These are phyloP conservation scores for Promerops cafer DNA, from an alignment of 2,113 vertebrate species.

Conservation along the genomic window DNA sequence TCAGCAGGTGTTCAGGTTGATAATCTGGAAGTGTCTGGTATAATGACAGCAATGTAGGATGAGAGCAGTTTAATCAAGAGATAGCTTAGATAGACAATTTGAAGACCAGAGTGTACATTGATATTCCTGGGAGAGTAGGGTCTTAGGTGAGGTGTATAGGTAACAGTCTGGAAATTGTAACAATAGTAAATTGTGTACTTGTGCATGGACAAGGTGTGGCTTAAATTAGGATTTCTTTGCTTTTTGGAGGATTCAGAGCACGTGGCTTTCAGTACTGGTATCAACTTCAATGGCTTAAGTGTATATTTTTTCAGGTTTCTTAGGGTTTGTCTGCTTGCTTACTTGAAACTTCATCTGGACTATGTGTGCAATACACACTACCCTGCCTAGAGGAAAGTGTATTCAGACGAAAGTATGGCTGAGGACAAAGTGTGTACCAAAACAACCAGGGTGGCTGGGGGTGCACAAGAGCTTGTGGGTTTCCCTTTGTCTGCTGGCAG, in stretches of 20 bases:
- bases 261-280: not conserved
- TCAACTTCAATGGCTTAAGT: not conserved
- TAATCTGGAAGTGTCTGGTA: not conserved
- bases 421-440: not conserved
- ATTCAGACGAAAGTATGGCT: not conserved
- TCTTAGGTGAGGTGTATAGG: not conserved
- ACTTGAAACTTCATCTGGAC: not conserved
- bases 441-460: not conserved
- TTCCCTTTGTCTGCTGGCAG: not conserved
- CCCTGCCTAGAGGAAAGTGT: not conserved
- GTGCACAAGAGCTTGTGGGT: not conserved
- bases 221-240: not conserved
- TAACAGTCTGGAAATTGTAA: not conserved
- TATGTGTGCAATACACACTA: not conserved
- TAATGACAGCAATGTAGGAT: not conserved
- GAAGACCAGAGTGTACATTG: not conserved
- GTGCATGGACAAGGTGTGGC: not conserved
- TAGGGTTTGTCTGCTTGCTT: not conserved
- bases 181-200: not conserved
- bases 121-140: not conserved
- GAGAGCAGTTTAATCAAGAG: not conserved
- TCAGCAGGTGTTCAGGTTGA: not conserved
- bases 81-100: not conserved
- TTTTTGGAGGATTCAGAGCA: not conserved
- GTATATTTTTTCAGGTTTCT: not conserved